phyloP scores from a whole-genome alignment of 2,113 vertebrate genomes.

The Telmatochromis brachygnathus region DNA sequence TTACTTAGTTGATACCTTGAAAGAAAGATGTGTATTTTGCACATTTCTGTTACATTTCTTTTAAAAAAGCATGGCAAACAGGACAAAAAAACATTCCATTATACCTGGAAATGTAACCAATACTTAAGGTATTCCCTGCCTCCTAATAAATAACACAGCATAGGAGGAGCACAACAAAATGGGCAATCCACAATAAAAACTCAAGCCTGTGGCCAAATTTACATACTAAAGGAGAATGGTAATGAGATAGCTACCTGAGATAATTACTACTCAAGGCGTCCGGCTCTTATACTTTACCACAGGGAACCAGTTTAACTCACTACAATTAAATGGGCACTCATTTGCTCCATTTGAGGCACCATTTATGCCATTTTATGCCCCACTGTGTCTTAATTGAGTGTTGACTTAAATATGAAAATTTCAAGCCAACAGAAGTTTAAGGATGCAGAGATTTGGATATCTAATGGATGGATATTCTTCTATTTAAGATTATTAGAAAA shows the following conservation, averaged over 20 bases:
- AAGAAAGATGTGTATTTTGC: not conserved
- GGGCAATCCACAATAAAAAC: not conserved
- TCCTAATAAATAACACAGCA: constrained; percentile 2
- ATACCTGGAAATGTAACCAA: not conserved
- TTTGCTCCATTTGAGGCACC: constrained; percentile 39
- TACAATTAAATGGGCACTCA: constrained; percentile 55
- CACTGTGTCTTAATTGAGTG: constrained; percentile 1
- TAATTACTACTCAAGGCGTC: constrained; percentile 60
- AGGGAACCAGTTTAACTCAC: constrained; percentile 50
- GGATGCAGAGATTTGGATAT: not conserved
- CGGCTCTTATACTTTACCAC: constrained; percentile 37
- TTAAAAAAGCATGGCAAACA: not conserved
- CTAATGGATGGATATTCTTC: not conserved
- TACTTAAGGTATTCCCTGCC: not conserved
- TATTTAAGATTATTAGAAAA: not conserved
- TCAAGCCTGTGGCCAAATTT: constrained; percentile 25
- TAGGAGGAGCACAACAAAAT: constrained; percentile 5
- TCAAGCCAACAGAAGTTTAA: not conserved
- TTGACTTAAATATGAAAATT: not conserved
- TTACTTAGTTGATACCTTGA: not conserved
- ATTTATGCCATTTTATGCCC: constrained; percentile 38
- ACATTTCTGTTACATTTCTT: not conserved
- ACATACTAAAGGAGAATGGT: constrained; percentile 33
- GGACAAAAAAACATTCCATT: not conserved
- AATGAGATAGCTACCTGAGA: constrained; percentile 68